These are phyloP conservation scores for Agelas oroides DNA, from an alignment of 37 sponge, comb jelly and placozoan species.

Conservation along the genomic window DNA sequence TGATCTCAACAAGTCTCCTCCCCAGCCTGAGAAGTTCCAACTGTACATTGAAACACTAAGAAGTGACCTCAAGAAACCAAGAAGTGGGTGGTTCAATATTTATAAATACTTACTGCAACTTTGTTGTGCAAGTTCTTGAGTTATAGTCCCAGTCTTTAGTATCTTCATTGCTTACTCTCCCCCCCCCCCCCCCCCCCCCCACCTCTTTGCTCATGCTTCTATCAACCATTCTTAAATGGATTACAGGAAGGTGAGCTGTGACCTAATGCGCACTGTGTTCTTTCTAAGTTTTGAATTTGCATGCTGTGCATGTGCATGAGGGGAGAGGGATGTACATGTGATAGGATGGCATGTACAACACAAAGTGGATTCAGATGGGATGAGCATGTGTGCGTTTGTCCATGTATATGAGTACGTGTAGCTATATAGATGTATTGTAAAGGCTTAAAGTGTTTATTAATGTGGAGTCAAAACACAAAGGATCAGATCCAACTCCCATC, in stretches of 20 bases:
- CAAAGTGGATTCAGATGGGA: no score
- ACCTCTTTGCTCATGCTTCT: background rate
- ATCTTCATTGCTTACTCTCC: no score
- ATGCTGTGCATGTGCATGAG: background rate
- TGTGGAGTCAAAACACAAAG: no score
- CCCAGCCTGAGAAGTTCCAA: constrained; percentile 28
- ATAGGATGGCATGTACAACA: no score
- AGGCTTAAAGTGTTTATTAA: no score
- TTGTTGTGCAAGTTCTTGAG: no score
- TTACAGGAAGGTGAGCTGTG: constrained; percentile 4
- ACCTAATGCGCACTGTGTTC: background rate
- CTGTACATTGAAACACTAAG: constrained; percentile 6
- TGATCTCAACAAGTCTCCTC: constrained; percentile 41
- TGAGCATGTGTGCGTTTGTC: no score
- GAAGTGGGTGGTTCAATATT: constrained; percentile 18
- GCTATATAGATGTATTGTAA: no score
- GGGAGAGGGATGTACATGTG: no score
- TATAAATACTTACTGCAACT: background rate
- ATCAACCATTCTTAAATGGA: background rate
- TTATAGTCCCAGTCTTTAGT: no score
- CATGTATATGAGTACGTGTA: no score
- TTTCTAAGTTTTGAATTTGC: background rate
- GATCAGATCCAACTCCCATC: no score
- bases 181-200: background rate
- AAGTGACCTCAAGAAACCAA: constrained; percentile 10